Conservation (phyloP, 2,113 vertebrate genomes). For the Barnardius zonarius region DNA sequence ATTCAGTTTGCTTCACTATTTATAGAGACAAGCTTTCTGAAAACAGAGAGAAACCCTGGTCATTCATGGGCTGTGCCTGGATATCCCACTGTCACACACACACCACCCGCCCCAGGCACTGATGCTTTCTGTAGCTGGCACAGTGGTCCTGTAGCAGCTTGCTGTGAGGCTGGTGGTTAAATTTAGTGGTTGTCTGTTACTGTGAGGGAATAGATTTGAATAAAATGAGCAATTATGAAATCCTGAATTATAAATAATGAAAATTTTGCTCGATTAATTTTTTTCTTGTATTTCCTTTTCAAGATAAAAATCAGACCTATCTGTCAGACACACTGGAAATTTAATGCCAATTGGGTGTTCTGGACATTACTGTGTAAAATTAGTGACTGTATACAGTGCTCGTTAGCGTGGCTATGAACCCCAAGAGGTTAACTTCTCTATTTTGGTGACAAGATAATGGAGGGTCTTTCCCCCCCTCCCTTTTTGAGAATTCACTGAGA, state of each 20-base stretch:
- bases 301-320: not conserved
- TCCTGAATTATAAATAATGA: not conserved
- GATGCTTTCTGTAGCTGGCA: not conserved
- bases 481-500: not conserved
- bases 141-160: not conserved
- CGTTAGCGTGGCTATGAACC: rapidly evolving
- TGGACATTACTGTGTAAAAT: not conserved
- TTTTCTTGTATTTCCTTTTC: not conserved
- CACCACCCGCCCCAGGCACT: not conserved
- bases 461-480: rapidly evolving
- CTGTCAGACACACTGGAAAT: not conserved
- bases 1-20: not conserved
- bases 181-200: not conserved
- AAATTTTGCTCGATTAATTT: not conserved
- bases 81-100: not conserved
- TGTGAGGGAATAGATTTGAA: not conserved
- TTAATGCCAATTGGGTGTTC: not conserved
- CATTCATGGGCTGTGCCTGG: rapidly evolving
- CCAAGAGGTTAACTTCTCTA: not conserved
- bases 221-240: not conserved
- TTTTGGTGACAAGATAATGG: not conserved
- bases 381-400: not conserved
- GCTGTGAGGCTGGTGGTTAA: not conserved
- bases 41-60: not conserved
- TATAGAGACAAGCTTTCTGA: not conserved